Base-by-base conservation (phyloP, 2,113 vertebrate species). In the Microtus pennsylvanicus region DNA sequence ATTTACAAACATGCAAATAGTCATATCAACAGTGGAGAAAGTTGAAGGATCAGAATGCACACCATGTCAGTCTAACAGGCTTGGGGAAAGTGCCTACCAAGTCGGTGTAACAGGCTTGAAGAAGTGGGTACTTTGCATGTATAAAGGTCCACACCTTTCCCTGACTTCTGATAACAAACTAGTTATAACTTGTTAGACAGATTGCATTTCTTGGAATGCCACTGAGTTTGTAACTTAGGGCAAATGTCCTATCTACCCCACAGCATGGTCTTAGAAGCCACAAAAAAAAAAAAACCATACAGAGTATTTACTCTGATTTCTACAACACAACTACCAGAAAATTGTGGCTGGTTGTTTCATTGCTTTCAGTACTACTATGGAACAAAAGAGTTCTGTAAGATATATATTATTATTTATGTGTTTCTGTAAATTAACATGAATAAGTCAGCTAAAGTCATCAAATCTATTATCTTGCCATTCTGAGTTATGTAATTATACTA, bases 161-260 rank as follows among this genome's bases (percentile, higher is more conserved):
- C 19, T 35, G 35, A 7, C 58, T 93, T 35, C 26, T 9, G 7
- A 72, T 92, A 72, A 88, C 33, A 96, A 0, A 2, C 61, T 65
- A 65, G 33, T 50, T 86, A 45, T 75, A 76, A 95, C 30, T 90
- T 24, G 50, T 58, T 52, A 35, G 78, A 58, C 63, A 96, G 83
- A 94, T 91, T 87, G 55, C 55, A 83, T 81, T 96, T 90, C 90
- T 95, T 30, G 21, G n/a, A 63, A 61, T 95, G 55, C 58, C 85
- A 95, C 87, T 97, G 96, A 90, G 78, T 91, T 72, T 87, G 35
- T 77, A 90, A 85, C 76, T 88, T 22, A 93, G 76, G 83, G 85
- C 69, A 92, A 92, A 76, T 81, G 50, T 92, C 35, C 17, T 86
- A 11, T 93, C 52, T 38, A 67, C 70, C 52, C 77, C 47, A 11